These are phyloP conservation scores for Zaprionus ghesquierei DNA, from an alignment of 1,140 invertebrate genomes.

Conservation along the genomic window DNA sequence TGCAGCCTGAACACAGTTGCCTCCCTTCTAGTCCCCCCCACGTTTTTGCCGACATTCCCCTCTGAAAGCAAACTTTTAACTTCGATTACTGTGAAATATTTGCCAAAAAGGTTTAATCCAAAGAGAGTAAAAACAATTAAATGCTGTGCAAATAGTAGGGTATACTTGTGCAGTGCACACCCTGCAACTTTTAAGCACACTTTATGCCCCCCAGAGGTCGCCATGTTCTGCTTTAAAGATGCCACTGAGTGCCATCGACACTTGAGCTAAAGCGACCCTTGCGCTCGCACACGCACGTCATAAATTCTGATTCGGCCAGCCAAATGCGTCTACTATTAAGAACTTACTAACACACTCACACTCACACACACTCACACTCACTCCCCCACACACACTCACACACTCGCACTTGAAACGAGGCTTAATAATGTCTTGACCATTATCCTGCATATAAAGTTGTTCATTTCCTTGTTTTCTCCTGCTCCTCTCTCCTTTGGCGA, in stretches of 20 bases:
- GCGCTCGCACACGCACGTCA: conserved; percentile 10
- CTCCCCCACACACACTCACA: neutral
- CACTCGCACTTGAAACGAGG: conserved; percentile 29
- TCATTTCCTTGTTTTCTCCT: conserved; percentile 69
- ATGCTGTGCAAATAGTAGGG: neutral
- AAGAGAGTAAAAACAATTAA: conserved; percentile 18
- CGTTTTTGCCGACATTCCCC: neutral
- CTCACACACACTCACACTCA: neutral
- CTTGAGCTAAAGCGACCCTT: conserved; percentile 10
- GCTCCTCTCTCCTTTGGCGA: neutral
- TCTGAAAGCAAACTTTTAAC: conserved; percentile 27
- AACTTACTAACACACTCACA: neutral
- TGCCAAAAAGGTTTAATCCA: conserved; percentile 46
- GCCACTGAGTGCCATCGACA: neutral
- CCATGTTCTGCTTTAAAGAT: neutral
- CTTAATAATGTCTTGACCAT: conserved; percentile 72
- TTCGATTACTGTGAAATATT: conserved; percentile 68
- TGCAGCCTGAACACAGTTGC: neutral
- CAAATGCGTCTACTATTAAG: conserved; percentile 26
- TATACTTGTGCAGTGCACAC: neutral
- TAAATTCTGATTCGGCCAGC: conserved; percentile 49
- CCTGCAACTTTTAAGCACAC: too few species aligned
- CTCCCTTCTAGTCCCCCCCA: neutral
- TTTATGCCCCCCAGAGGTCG: too few species aligned
- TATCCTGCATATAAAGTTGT: conserved; percentile 80